These are phyloP conservation scores for Chaunax sp. DNA, from an alignment of 2,797 vertebrate genomes.

Conservation along the genomic window DNA sequence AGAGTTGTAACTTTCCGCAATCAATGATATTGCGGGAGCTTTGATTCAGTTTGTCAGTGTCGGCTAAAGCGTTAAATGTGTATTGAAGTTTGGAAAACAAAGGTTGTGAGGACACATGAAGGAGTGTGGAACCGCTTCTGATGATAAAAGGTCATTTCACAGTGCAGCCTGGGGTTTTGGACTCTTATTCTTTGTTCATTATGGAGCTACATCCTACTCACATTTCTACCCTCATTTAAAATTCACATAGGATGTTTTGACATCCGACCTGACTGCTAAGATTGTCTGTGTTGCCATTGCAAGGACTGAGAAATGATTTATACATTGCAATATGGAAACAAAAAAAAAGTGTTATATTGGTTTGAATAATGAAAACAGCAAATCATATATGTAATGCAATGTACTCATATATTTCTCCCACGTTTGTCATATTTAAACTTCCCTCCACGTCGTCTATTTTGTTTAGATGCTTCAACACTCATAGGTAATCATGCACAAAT, in stretches of 20 bases:
- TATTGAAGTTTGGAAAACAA: conserved; percentile 15
- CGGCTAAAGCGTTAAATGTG: conserved; percentile 24
- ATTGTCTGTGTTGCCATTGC: conserved; percentile 5
- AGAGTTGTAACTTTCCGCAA: conserved; percentile 23
- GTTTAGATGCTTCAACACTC: neutral
- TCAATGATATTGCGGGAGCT: conserved; percentile 36
- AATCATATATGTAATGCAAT: no score
- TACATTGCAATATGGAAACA: neutral
- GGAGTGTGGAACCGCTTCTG: conserved; percentile 3
- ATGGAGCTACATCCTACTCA: neutral
- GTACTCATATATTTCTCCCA: no score
- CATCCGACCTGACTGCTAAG: conserved; percentile 11
- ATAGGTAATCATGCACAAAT: neutral
- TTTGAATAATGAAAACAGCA: neutral
- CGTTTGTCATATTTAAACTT: neutral
- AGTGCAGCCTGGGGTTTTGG: neutral
- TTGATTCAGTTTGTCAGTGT: conserved; percentile 34
- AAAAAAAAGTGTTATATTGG: neutral
- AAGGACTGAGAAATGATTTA: conserved; percentile 4
- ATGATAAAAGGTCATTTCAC: conserved; percentile 22
- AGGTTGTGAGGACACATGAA: conserved; percentile 14
- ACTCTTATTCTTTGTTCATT: neutral
- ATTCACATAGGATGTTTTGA: conserved; percentile 8
- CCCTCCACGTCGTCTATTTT: neutral
- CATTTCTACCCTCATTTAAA: conserved; percentile 7